Evolutionary conservation across 1,140 invertebrate genomes (phyloP), one percentile per base, ranked within the genome.

Genomic region (Saxidomus purpurata): DNA sequence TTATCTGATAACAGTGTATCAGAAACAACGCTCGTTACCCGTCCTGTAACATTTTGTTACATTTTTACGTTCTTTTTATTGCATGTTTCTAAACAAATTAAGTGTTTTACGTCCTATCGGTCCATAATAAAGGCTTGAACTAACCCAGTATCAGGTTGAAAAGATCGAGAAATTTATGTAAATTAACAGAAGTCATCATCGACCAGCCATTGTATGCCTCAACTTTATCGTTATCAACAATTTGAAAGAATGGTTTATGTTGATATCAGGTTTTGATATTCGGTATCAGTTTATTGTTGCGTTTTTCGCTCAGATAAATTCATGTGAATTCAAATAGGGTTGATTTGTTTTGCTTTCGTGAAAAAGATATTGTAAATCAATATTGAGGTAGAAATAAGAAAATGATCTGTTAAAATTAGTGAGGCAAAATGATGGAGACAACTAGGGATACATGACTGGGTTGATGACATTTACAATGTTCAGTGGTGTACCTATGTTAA

Each of bases 1-100:
- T 80, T 52, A 55, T 80, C 77, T 40, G 55, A 80, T 55, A 80
- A 52, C 47, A 59, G 17, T 8, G 49, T 55, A 31, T 6, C 31
- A 52, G 31, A 34, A 55, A 36, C 55, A 36, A 25, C 22, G 28
- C 15, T 80, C 31, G n/a, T 52, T 80, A 49, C 47, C 17, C 9
- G 22, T 36, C 52, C 13, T 31, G 55, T 3, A 59, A 25, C 47
- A 40, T 59, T 59, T 40, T 59, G 47, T 34, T 55, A 55, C 36
- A 34, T 17, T 55, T 82, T 82, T 82, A 82, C 36, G 28, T 3
- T n/a, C 6, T 31, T 82, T 82, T 82, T 55, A 82, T 82, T 55
- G 55, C 79, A 82, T 82, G 55, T 63, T 55, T 19, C 34, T 36
- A 25, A 59, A 82, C 79, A 82, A 82, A 82, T 82, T 61, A 82